Conservation (phyloP, 2,888 invertebrate species). For the Perizoma flavofasciatum region DNA sequence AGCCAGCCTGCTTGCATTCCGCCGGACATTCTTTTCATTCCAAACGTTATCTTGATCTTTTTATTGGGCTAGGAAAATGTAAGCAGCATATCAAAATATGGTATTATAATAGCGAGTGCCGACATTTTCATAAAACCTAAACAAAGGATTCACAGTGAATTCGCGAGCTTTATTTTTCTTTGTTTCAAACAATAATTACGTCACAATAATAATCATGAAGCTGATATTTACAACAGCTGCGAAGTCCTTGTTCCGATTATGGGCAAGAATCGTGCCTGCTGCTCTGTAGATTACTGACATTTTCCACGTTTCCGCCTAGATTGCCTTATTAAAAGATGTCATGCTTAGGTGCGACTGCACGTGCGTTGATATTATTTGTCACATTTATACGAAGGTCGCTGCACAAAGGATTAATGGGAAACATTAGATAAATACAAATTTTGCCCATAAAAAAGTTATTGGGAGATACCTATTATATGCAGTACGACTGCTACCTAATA, state of each 20-base stretch:
- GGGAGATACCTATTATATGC: constrained; percentile 5
- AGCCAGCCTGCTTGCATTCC: constrained; percentile 64
- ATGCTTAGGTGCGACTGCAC: constrained; percentile 54
- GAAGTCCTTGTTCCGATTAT: constrained; percentile 81
- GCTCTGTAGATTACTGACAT: constrained; percentile 78
- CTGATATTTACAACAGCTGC: constrained; percentile 81
- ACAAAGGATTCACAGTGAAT: constrained; percentile 49
- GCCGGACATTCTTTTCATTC: constrained; percentile 64
- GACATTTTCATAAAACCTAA: constrained; percentile 38
- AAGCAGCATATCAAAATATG: no score
- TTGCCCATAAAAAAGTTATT: no score
- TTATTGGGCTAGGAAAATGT: constrained; percentile 46
- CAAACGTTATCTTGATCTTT: constrained; percentile 54
- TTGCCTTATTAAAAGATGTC: constrained; percentile 79
- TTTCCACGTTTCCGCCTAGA: constrained; percentile 80
- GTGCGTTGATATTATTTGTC: constrained; percentile 53
- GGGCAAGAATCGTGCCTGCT: constrained; percentile 78
- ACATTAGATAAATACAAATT: constrained; percentile 20
- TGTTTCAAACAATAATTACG: constrained; percentile 75
- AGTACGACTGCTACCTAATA: constrained; percentile 17
- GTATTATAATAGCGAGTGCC: constrained; percentile 7
- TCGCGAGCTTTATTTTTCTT: constrained; percentile 69
- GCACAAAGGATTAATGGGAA: constrained; percentile 15
- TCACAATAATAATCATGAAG: constrained; percentile 75
- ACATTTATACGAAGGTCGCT: constrained; percentile 22